These are phyloP conservation scores for Alosa sapidissima DNA, from an alignment of 2,797 vertebrate species.

Conservation along the genomic window DNA sequence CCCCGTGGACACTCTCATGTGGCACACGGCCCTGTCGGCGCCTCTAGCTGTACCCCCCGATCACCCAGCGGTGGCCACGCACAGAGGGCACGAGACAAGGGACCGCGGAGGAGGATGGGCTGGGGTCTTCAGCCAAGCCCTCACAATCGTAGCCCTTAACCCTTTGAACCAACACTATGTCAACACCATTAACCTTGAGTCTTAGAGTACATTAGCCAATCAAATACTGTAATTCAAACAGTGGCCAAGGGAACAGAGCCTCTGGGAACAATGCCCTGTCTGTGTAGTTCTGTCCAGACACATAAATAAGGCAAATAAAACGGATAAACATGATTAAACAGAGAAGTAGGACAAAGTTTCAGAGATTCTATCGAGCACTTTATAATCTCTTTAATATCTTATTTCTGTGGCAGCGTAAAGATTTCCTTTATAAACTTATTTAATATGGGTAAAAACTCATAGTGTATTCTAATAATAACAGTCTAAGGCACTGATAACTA, in stretches of 20 bases:
- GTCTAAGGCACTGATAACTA: neutral
- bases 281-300: neutral
- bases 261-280: conserved; percentile 3
- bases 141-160: conserved; percentile 37
- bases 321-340: neutral
- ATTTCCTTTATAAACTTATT: neutral
- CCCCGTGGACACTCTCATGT: conserved; percentile 32
- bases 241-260: neutral
- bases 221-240: conserved; percentile 33
- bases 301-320: neutral
- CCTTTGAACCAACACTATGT: conserved; percentile 38
- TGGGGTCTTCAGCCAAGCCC: conserved; percentile 29
- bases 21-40: conserved; percentile 42
- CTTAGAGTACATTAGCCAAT: conserved; percentile 39
- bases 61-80: conserved; percentile 38
- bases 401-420: neutral
- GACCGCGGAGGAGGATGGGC: conserved; percentile 39
- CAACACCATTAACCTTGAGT: conserved; percentile 54
- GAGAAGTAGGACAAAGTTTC: neutral
- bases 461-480: neutral
- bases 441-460: neutral
- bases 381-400: neutral
- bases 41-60: conserved; percentile 47
- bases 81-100: conserved; percentile 23
- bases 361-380: neutral